A percentile compares a stretch with the other conserved stretches of the same genome.
Evolutionary conservation across 2,888 invertebrate genomes (phyloP).

Genomic region (Nycteola revayana): DNA sequence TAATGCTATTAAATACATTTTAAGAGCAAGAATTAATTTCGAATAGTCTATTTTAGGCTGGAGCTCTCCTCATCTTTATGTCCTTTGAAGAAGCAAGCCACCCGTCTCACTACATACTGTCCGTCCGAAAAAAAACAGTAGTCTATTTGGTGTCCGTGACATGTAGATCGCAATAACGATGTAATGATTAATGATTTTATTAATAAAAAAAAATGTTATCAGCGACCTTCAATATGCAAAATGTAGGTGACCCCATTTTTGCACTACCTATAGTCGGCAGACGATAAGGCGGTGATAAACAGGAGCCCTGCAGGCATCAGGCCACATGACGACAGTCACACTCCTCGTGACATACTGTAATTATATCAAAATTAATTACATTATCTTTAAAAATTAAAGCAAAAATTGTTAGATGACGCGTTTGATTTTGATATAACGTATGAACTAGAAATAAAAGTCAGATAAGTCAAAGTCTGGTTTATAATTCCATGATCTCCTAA

Average conservation of each 20-base stretch:
- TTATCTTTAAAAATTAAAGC: no score
- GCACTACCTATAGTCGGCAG: constrained; percentile 45
- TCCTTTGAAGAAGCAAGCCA: no score
- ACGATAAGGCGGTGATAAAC: constrained; percentile 50
- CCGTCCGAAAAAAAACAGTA: no score
- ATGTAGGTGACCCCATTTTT: constrained; percentile 71
- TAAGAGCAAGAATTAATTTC: no score
- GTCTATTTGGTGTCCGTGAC: constrained; percentile 65
- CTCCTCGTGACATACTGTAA: constrained; percentile 31
- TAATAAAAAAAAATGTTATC: constrained; percentile 49
- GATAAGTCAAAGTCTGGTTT: no score
- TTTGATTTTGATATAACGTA: no score
- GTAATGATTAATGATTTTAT: constrained; percentile 55
- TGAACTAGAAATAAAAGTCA: no score
- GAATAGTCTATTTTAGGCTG: no score
- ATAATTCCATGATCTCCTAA: no score
- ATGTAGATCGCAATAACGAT: constrained; percentile 50
- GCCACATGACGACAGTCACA: constrained; percentile 14
- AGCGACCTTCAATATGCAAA: constrained; percentile 69
- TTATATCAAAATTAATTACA: no score
- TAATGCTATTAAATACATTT: no score
- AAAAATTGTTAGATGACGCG: no score
- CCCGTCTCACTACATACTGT: constrained; percentile 32
- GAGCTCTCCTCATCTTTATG: background rate
- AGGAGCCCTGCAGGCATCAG: constrained; percentile 37